phyloP scores from a whole-genome alignment of 2,113 vertebrate species.

The Hyaena hyaena region DNA sequence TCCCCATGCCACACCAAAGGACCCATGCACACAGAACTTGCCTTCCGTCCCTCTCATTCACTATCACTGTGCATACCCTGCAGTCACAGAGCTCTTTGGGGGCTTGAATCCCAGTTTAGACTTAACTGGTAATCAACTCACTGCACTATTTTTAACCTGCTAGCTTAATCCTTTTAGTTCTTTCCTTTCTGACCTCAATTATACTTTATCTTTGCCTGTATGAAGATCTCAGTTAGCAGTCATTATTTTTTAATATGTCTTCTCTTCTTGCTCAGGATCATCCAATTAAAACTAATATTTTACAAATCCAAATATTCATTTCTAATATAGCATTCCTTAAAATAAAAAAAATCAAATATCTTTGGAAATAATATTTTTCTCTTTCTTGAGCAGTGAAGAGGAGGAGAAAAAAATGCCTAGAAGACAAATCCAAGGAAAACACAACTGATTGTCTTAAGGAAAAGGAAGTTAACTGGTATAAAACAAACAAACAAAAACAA shows the following conservation, averaged over 20 bases:
- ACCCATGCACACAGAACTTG: accelerated
- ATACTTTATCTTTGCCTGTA: not conserved
- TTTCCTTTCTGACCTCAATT: not conserved
- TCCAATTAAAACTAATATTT: not conserved
- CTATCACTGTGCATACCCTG: accelerated
- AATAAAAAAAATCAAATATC: not conserved
- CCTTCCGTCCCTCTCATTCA: not conserved
- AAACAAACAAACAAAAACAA: not conserved
- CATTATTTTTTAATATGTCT: not conserved
- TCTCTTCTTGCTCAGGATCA: not conserved
- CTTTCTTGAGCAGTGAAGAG: not conserved
- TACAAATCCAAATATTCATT: not conserved
- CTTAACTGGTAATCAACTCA: not conserved
- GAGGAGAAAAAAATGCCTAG: too few species aligned
- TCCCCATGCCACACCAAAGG: not conserved
- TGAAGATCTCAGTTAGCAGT: not conserved
- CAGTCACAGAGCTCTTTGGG: not conserved
- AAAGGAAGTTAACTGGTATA: not conserved
- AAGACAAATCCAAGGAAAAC: not conserved
- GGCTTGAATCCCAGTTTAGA: not conserved
- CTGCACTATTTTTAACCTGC: not conserved
- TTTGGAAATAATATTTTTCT: not conserved
- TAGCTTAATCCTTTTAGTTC: not conserved
- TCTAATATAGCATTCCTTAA: not conserved
- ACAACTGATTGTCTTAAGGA: not conserved